Base-by-base conservation (phyloP, 1,140 invertebrate genomes). In the Drosophila takahashii region DNA sequence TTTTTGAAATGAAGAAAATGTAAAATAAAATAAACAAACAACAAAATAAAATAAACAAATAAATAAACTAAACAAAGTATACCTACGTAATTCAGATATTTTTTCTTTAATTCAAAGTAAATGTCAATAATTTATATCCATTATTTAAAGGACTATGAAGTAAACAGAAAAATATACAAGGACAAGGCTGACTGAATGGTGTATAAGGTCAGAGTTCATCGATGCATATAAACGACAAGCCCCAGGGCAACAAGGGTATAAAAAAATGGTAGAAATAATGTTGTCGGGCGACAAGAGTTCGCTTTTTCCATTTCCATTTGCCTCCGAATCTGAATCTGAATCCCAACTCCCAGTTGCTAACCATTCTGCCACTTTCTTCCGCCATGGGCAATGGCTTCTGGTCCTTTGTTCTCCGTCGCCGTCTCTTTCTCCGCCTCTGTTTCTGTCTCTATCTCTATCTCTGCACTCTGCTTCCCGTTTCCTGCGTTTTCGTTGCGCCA, bases 241-340 rank as follows among this genome's bases (percentile, higher is more conserved):
- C 34, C 8, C 29, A 18, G 45, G 45, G 57, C 22, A 50, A 70
- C 26, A 41, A 52, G 51, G 48, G 34, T 45, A 61, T 29, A 56
- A 37, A 59, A 59, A 65, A 77, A 57, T 52, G 53, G 57, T 77
- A 72, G 47, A 76, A 67, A 67, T 60, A 52, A 52, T 50, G 51
- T 44, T 34, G 54, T 58, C 36, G 61, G 70, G 59, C 77, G 59
- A 79, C 77, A 80, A 64, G 54, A 77, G 61, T 69, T 81, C 32
- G 67, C 52, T 34, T 27, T 60, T 50, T 37, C 26, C 51, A 13
- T 15, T 50, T 37, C 16, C 50, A 18, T n/a, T 44, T 13, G 45
- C 9, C 18, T 32, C 8, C 29, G 29, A 32, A 32, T 32, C 29
- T 32, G 29, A 32, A 32, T 32, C 27, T 4, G 13, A 41, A 10